Evolutionary conservation across 2,888 invertebrate species (phyloP).

Genomic region (Meandrusa payeni): DNA sequence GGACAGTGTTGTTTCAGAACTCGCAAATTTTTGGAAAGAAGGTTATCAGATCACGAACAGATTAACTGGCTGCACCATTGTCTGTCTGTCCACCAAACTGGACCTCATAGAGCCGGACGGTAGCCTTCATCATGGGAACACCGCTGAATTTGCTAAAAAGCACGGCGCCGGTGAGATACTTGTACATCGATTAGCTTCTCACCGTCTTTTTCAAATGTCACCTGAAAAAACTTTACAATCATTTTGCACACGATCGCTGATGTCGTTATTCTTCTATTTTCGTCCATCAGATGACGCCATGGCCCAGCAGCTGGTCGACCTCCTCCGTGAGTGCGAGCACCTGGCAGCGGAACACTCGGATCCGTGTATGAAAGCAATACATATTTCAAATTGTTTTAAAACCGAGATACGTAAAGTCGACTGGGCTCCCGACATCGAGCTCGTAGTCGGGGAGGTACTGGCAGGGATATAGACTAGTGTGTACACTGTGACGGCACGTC

Average conservation of each 20-base stretch:
- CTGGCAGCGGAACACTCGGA: constrained; percentile 39
- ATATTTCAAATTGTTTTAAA: constrained; percentile 60
- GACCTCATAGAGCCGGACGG: constrained; percentile 51
- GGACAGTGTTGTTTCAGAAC: constrained; percentile 41
- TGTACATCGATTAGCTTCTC: no score
- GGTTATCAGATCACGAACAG: constrained; percentile 42
- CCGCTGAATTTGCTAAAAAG: constrained; percentile 52
- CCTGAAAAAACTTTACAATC: no score
- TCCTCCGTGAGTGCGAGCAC: constrained; percentile 53
- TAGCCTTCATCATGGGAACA: constrained; percentile 58
- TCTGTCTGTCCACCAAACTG: constrained; percentile 55
- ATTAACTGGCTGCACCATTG: constrained; percentile 53
- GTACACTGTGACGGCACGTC: no score
- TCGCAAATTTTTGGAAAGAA: constrained; percentile 55
- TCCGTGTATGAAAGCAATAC: constrained; percentile 48
- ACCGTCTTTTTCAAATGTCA: no score
- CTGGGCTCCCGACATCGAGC: constrained; percentile 56
- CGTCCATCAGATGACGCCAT: constrained; percentile 44
- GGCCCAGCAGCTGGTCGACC: constrained; percentile 36
- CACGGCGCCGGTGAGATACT: constrained; percentile 61
- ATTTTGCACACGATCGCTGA: no score
- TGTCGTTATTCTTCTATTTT: no score
- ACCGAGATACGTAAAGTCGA: constrained; percentile 45
- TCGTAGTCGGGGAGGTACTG: constrained; percentile 50
- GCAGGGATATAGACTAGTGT: constrained; percentile 45